These are phyloP conservation scores for Hydrotaea cyrtoneurina DNA, from an alignment of 2,888 invertebrate genomes.

Conservation along the genomic window DNA sequence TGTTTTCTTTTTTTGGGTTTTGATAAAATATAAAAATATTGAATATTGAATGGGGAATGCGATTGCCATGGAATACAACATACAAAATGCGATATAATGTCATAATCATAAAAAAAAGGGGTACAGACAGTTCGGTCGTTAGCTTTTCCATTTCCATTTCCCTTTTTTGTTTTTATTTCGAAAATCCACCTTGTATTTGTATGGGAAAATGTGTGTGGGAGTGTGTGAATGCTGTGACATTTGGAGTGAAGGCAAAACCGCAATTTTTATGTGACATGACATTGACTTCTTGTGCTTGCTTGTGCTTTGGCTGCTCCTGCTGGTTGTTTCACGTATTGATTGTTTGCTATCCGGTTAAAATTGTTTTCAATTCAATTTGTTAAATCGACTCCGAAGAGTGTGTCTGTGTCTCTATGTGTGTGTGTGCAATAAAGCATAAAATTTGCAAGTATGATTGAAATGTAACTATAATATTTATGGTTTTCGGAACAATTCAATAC, in stretches of 20 bases:
- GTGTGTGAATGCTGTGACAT: conserved; percentile 30
- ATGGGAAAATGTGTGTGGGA: neutral
- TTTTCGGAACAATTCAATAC: conserved; percentile 29
- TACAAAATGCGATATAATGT: conserved; percentile 59
- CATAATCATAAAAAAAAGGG: conserved; percentile 63
- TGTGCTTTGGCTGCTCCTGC: neutral
- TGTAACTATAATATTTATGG: conserved; percentile 66
- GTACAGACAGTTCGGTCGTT: conserved; percentile 35
- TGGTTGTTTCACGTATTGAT: conserved; percentile 20
- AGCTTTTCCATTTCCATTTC: conserved; percentile 20
- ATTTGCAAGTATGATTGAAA: conserved; percentile 67
- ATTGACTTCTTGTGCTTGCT: conserved; percentile 58
- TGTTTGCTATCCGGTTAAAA: conserved; percentile 29
- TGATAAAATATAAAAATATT: conserved; percentile 17
- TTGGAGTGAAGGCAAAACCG: conserved; percentile 32
- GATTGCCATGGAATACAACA: conserved; percentile 24
- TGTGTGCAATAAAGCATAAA: conserved; percentile 55
- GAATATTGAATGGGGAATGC: conserved; percentile 33
- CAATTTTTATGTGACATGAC: conserved; percentile 62
- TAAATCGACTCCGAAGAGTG: conserved; percentile 36
- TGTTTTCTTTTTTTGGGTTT: too few relatives aligned
- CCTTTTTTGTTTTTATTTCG: too few relatives aligned
- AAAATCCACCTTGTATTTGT: conserved; percentile 17
- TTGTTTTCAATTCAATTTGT: conserved; percentile 57
- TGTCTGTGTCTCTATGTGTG: neutral